Evolutionary conservation across 2,888 invertebrate genomes (phyloP).

Genomic region (Neoascia interrupta): DNA sequence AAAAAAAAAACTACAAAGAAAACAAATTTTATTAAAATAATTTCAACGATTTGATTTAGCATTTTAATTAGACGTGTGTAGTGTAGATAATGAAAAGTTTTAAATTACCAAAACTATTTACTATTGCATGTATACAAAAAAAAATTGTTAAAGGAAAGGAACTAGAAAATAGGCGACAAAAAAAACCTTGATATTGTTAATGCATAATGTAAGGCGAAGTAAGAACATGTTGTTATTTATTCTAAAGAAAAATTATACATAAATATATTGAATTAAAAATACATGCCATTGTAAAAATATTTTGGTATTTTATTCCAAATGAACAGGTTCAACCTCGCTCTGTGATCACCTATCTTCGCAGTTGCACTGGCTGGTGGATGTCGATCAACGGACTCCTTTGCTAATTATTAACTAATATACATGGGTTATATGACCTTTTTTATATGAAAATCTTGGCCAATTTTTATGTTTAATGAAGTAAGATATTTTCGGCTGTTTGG

Average conservation of each 20-base stretch:
- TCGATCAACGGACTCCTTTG: no score
- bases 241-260: slow-evolving; percentile 36
- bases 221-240: slow-evolving; percentile 62
- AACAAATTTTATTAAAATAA: not conserved
- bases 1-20: not conserved
- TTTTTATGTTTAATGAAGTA: no score
- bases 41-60: not conserved
- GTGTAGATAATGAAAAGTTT: slow-evolving; percentile 22
- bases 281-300: no score
- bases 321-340: no score
- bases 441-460: no score
- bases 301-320: no score
- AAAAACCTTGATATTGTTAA: slow-evolving; percentile 39
- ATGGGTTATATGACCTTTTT: no score
- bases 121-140: slow-evolving; percentile 1
- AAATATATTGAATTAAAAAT: slow-evolving; percentile 43
- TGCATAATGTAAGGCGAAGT: slow-evolving; percentile 46
- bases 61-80: slow-evolving; percentile 37
- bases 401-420: no score
- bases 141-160: slow-evolving; percentile 11
- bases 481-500: no score
- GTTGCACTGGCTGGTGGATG: no score
- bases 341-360: no score
- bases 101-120: not conserved
- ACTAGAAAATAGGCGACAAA: not conserved